Conservation (phyloP, 1,140 invertebrate genomes). For the Papilio dardanus region DNA sequence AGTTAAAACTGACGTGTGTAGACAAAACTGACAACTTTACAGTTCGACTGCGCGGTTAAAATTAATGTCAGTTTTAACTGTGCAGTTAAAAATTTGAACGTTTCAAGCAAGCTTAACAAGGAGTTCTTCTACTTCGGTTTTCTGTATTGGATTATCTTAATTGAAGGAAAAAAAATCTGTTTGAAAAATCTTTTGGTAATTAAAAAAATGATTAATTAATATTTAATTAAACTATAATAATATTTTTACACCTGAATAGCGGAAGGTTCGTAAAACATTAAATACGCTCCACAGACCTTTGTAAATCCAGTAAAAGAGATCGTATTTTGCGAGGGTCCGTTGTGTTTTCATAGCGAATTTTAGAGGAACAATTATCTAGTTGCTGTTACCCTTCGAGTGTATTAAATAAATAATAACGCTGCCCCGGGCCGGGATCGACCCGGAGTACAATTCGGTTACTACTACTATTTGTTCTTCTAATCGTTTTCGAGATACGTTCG, state of each 20-base stretch:
- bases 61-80: too few relatives aligned
- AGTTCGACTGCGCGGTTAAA: too few relatives aligned
- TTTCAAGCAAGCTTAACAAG: too few relatives aligned
- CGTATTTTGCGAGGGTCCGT: slow-evolving; percentile 38
- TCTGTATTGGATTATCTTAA: too few relatives aligned
- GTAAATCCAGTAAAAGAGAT: slow-evolving; percentile 33
- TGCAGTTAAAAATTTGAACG: too few relatives aligned
- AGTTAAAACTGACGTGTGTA: too few relatives aligned
- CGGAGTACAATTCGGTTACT: slow-evolving; percentile 50
- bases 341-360: slow-evolving; percentile 52
- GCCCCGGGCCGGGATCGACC: slow-evolving; percentile 50
- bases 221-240: slow-evolving; percentile 12
- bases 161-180: not conserved
- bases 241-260: slow-evolving; percentile 34
- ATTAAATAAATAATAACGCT: slow-evolving; percentile 76
- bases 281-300: slow-evolving; percentile 38
- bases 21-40: too few relatives aligned
- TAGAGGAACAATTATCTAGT: slow-evolving; percentile 72
- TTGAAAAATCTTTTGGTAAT: too few relatives aligned
- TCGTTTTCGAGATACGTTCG: slow-evolving; percentile 35
- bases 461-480: slow-evolving; percentile 46
- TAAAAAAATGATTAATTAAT: not conserved
- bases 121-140: too few relatives aligned
- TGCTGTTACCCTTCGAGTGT: slow-evolving; percentile 64
- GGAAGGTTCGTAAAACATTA: slow-evolving; percentile 35